Conservation (phyloP, 2,888 invertebrate genomes). For the Cheiracanthium punctorium region DNA sequence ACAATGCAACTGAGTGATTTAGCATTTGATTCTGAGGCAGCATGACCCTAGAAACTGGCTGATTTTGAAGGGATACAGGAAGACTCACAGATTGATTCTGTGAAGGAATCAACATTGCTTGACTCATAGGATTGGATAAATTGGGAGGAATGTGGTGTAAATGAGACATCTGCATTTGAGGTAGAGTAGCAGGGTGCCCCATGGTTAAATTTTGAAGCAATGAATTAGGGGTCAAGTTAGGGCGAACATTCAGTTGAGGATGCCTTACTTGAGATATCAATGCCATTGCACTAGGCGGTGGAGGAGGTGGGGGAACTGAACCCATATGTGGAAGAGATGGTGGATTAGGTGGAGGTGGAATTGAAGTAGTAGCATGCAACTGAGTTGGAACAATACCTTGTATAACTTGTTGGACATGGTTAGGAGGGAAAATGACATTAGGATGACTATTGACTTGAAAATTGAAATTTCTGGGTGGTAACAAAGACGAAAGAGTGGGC, state of each 20-base stretch:
- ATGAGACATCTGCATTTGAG: constrained; percentile 52
- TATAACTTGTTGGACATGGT: constrained; percentile 67
- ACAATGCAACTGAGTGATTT: constrained; percentile 35
- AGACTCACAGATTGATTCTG: constrained; percentile 52
- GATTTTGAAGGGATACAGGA: constrained; percentile 49
- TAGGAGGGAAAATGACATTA: constrained; percentile 49
- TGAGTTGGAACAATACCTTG: constrained; percentile 56
- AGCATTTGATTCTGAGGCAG: constrained; percentile 44
- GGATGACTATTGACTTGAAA: constrained; percentile 60
- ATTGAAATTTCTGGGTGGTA: constrained; percentile 64
- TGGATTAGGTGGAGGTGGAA: constrained; percentile 51
- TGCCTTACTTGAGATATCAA: constrained; percentile 53
- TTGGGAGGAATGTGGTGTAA: constrained; percentile 55
- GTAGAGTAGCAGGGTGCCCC: constrained; percentile 33
- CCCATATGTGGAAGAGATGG: constrained; percentile 52
- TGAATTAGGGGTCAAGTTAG: constrained; percentile 41
- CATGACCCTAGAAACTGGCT: constrained; percentile 28
- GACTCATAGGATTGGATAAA: constrained; percentile 31
- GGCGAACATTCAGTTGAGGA: constrained; percentile 38
- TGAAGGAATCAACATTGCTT: constrained; percentile 17
- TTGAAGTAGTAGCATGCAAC: constrained; percentile 48
- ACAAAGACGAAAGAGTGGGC: constrained; percentile 31
- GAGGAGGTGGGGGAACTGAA: constrained; percentile 51
- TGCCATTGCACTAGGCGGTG: constrained; percentile 52
- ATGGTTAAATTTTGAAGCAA: constrained; percentile 47